Conservation (phyloP, 2,113 vertebrate species). For the Quiscalus mexicanus region DNA sequence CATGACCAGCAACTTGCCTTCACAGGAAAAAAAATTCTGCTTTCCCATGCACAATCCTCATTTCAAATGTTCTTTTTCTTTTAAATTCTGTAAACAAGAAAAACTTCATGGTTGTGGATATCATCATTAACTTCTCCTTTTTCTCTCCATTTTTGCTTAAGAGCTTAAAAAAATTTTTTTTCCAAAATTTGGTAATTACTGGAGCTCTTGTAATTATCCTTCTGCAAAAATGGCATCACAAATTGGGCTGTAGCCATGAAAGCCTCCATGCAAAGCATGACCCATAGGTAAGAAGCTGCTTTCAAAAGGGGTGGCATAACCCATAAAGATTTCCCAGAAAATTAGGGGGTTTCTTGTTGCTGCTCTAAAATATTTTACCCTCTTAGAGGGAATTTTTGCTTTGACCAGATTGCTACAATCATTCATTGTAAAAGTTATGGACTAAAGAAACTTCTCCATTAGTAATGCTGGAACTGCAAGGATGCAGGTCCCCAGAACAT, state of each 20-base stretch:
- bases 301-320: slow-evolving; percentile 58
- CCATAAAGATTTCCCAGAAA: slow-evolving; percentile 41
- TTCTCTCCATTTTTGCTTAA: not conserved
- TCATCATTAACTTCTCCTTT: not conserved
- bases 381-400: not conserved
- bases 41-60: not conserved
- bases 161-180: not conserved
- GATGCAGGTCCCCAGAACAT: not conserved
- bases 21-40: not conserved
- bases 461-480: not conserved
- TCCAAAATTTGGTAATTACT: not conserved
- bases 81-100: not conserved
- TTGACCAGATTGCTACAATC: slow-evolving; percentile 3
- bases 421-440: not conserved
- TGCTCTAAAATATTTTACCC: slow-evolving; percentile 1
- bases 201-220: slow-evolving; percentile 22
- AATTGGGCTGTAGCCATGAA: slow-evolving; percentile 65
- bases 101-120: not conserved
- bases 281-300: slow-evolving; percentile 58
- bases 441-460: not conserved
- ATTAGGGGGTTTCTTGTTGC: not conserved
- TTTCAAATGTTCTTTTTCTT: not conserved
- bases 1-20: slow-evolving; percentile 53
- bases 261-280: slow-evolving; percentile 63
- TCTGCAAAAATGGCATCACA: slow-evolving; percentile 33